A percentile compares a stretch with the other conserved stretches of the same genome.
These are phyloP conservation scores for Peucedramus taeniatus DNA, from an alignment of 2,113 vertebrate species.

Conservation along the genomic window DNA sequence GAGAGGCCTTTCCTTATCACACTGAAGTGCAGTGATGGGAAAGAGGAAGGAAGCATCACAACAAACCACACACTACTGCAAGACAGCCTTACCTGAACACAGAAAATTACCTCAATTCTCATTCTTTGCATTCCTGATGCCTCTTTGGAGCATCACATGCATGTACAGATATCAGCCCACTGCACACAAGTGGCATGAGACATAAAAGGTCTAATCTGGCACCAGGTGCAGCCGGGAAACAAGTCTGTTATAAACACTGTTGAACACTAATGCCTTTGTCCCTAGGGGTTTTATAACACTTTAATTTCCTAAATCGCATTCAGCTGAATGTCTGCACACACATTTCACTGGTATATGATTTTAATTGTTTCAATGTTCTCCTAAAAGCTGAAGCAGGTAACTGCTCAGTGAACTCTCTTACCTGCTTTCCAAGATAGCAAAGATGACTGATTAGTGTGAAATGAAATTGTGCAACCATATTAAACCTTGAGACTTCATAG, in stretches of 20 bases:
- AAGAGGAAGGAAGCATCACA: fast-evolving
- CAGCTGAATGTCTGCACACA: neutral
- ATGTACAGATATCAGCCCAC: fast-evolving
- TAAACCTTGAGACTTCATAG: neutral
- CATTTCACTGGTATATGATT: neutral
- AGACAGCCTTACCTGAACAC: neutral
- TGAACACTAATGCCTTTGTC: neutral
- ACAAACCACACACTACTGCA: neutral
- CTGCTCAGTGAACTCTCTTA: neutral
- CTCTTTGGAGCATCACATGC: neutral
- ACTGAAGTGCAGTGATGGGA: neutral
- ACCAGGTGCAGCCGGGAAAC: neutral
- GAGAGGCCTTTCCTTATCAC: neutral
- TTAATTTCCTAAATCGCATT: neutral
- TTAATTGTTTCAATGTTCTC: neutral
- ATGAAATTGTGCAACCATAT: neutral
- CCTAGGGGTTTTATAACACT: neutral
- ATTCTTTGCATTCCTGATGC: neutral
- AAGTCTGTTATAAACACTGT: neutral
- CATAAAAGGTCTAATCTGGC: neutral
- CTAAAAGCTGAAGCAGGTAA: neutral
- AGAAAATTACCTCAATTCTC: neutral
- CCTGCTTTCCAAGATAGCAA: neutral
- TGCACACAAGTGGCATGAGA: fast-evolving
- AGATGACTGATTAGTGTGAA: neutral